Evolutionary conservation across 2,888 invertebrate species (phyloP).

Genomic region (Lasioglossum malachurum): DNA sequence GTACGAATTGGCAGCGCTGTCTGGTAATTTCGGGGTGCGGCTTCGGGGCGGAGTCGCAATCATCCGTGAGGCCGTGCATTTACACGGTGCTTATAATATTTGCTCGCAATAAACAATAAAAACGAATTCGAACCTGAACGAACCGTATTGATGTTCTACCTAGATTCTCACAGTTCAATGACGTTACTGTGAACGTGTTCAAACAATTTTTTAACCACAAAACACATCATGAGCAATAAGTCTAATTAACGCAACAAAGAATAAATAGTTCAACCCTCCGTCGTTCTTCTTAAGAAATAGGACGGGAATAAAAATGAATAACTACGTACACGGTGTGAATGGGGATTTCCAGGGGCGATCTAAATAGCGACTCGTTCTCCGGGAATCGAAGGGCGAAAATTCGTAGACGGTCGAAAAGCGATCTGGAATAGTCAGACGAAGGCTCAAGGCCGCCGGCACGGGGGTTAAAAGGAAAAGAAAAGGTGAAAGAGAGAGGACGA

Average conservation of each 20-base stretch:
- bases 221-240: no score
- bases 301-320: no score
- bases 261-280: no score
- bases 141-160: no score
- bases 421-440: constrained; percentile 28
- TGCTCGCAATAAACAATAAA: no score
- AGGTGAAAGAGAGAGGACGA: constrained; percentile 33
- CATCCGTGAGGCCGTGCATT: background rate
- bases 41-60: background rate
- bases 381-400: constrained; percentile 13
- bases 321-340: background rate
- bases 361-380: background rate
- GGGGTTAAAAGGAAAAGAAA: constrained; percentile 41
- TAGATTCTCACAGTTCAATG: no score
- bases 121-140: no score
- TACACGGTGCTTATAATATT: background rate
- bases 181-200: no score
- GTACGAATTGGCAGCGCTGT: background rate
- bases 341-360: background rate
- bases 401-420: background rate
- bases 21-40: background rate
- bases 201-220: no score
- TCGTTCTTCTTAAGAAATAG: no score
- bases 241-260: no score
- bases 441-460: constrained; percentile 48